Percentiles rank a stretch among this genome's conserved stretches.
phyloP scores from a whole-genome alignment of 2,888 invertebrate species.

The Blomia tropicalis region DNA sequence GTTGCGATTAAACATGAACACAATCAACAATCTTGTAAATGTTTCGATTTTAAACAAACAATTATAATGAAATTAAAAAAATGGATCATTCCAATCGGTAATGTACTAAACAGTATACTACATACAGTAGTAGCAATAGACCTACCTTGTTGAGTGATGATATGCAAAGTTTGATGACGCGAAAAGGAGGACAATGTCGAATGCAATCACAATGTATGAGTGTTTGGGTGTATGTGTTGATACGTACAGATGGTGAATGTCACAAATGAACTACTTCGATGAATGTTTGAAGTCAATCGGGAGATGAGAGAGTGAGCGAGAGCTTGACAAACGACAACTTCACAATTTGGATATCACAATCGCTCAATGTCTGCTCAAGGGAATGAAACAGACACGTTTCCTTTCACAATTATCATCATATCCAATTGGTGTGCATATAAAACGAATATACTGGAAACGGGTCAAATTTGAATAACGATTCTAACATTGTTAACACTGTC shows the following conservation, averaged over 20 bases:
- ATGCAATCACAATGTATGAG: too few relatives aligned
- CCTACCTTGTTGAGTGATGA: not conserved
- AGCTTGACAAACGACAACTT: not conserved
- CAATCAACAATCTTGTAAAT: too few relatives aligned
- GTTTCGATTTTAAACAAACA: too few relatives aligned
- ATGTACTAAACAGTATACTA: too few relatives aligned
- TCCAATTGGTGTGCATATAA: not conserved
- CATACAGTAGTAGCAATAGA: too few relatives aligned
- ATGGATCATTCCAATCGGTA: too few relatives aligned
- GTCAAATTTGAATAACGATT: not conserved
- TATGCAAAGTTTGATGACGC: not conserved
- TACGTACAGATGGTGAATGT: not conserved
- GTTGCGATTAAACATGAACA: too few relatives aligned
- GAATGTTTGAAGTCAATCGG: not conserved
- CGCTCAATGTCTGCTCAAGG: not conserved
- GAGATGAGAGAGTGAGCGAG: not conserved
- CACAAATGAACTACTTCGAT: not conserved
- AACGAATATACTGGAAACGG: not conserved
- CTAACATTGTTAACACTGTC: too few relatives aligned
- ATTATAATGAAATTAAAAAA: too few relatives aligned
- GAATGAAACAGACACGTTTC: not conserved
- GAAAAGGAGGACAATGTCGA: not conserved
- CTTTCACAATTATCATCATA: not conserved
- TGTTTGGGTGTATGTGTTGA: too few relatives aligned
- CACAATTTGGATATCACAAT: not conserved